Evolutionary conservation across 2,797 vertebrate species (phyloP), one percentile per base, ranked within the genome.

Genomic region (Smutsia gigantea): DNA sequence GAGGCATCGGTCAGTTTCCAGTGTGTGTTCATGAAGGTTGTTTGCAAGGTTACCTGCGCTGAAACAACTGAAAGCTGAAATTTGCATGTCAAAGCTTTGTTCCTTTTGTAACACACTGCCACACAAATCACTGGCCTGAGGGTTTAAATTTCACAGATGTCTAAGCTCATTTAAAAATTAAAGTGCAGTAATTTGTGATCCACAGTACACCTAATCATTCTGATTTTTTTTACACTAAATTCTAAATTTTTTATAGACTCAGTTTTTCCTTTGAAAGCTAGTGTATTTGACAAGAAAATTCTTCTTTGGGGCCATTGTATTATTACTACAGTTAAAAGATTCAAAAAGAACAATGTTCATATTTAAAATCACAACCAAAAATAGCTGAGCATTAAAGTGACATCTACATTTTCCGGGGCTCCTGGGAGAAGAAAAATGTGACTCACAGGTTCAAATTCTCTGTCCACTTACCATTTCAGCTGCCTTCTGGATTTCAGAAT

Each of bases 121-220:
- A 98, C 97, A 98, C 97, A 98, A 98, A 98, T 98, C 97, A 96
- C 55, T 96, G 19, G 61, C 97, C 97, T 97, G 93, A 97, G 97
- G 98, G 98, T 98, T 98, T 99, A 98, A 98, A 98, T 98, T 98
- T 98, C 98, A 98, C 98, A 98, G 98, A 98, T 98, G 98, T 98
- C 98, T 98, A 98, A 97, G 63, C 95, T 98, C 98, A 98, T 98
- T 98, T 98, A 97, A 98, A 98, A 98, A 98, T 98, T 98, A 98
- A 98, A 98, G 95, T 95, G 95, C 98, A 97, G 91, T 98, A 98
- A 98, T 98, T 96, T 98, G 95, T 97, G 97, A 97, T 98, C 89
- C 79, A 93, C 93, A 96, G 92, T 94, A 27, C 61, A 95, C 93
- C 95, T 95, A 90, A 94, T 96, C 93, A 93, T 97, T 97, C 92